Evolutionary conservation across 2,888 invertebrate species (phyloP).

Genomic region (Xestia c-nigrum): DNA sequence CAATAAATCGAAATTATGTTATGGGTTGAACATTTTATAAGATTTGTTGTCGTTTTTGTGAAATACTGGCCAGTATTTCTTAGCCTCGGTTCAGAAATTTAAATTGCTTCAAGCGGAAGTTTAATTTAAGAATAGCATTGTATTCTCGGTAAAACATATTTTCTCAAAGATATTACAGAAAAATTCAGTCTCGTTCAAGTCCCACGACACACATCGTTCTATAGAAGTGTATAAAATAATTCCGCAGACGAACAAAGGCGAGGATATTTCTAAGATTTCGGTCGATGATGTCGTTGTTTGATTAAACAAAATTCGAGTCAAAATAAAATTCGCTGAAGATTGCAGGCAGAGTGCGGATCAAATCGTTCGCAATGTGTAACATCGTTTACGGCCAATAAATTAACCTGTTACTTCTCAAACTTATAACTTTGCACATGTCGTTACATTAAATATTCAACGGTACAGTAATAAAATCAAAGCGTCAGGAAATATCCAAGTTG

Average conservation of each 20-base stretch:
- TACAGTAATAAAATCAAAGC: conserved; percentile 72
- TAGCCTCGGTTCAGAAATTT: neutral
- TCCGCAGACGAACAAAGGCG: conserved; percentile 6
- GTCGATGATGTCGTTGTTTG: conserved; percentile 25
- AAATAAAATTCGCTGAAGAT: conserved; percentile 31
- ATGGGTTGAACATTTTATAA: conserved; percentile 65
- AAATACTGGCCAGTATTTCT: conserved; percentile 9
- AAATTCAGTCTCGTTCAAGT: conserved; percentile 19
- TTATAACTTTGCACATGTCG: conserved; percentile 61
- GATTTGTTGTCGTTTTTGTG: conserved; percentile 61
- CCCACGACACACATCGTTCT: conserved; percentile 22
- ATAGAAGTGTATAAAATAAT: conserved; percentile 2
- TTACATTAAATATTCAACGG: conserved; percentile 69
- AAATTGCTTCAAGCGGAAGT: neutral
- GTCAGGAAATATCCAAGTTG: conserved; percentile 64
- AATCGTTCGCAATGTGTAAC: conserved; percentile 42
- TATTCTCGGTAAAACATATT: conserved; percentile 39
- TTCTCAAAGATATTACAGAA: conserved; percentile 25
- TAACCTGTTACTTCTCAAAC: conserved; percentile 57
- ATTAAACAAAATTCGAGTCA: conserved; percentile 20
- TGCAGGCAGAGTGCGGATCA: conserved; percentile 21
- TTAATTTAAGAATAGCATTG: conserved; percentile 21
- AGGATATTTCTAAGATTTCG: conserved; percentile 16
- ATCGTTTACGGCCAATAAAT: conserved; percentile 69
- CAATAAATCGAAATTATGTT: conserved; percentile 66